Percentiles rank a stretch among this genome's conserved stretches.
Evolutionary conservation across 2,888 invertebrate species (phyloP).

Genomic region (Agrenia bidenticulata): DNA sequence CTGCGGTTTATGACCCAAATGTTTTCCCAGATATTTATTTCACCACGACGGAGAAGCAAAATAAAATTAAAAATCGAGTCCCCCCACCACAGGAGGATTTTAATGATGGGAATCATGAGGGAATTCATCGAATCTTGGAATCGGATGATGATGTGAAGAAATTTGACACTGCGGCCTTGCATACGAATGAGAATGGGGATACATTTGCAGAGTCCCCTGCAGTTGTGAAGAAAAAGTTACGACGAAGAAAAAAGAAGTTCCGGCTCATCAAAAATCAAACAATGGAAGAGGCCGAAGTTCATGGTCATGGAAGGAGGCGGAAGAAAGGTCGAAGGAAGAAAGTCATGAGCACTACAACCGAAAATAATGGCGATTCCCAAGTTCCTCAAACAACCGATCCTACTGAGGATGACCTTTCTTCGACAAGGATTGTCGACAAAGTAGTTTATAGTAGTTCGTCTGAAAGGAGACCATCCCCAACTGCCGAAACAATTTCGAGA

Average conservation of each 20-base stretch:
- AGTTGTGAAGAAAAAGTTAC: conserved; percentile 28
- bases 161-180: background rate
- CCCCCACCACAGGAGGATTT: background rate
- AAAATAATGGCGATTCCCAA: background rate
- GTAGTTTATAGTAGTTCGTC: too few species aligned
- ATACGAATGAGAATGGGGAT: conserved; percentile 17
- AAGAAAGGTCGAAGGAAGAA: conserved; percentile 35
- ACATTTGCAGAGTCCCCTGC: conserved; percentile 19
- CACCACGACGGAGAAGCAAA: conserved; percentile 47
- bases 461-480: too few species aligned
- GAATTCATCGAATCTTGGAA: conserved; percentile 8
- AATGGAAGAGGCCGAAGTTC: conserved; percentile 14
- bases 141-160: background rate
- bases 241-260: conserved; percentile 31
- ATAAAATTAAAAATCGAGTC: background rate
- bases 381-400: background rate
- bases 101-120: background rate
- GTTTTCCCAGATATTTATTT: conserved; percentile 53
- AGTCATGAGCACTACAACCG: conserved; percentile 6
- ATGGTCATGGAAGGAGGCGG: background rate
- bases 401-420: too few species aligned
- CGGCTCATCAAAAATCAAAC: conserved; percentile 12
- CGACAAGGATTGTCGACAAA: too few species aligned
- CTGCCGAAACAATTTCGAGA: too few species aligned
- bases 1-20: conserved; percentile 49